These are phyloP conservation scores for Aleadryas rufinucha DNA, from an alignment of 2,113 vertebrate species.

Conservation along the genomic window DNA sequence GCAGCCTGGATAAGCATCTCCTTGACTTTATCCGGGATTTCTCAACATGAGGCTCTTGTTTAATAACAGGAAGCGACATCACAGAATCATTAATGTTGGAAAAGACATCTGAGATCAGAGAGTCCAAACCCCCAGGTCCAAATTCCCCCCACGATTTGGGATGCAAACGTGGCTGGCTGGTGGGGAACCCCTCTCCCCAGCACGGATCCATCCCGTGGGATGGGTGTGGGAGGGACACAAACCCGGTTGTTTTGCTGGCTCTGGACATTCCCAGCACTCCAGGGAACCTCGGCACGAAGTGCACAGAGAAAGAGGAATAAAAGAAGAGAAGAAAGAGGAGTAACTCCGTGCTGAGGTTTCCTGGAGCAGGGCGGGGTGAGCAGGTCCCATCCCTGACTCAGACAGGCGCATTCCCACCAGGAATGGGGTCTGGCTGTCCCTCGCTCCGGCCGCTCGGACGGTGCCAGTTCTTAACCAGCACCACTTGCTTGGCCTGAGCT, in stretches of 20 bases:
- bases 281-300: not conserved
- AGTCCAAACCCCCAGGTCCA: not conserved
- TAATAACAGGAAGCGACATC: not conserved
- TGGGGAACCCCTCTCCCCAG: not conserved
- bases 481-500: constrained; percentile 25
- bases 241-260: not conserved
- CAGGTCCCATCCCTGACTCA: not conserved
- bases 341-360: fast-evolving
- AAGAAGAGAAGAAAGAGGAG: not conserved
- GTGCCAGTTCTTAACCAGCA: constrained; percentile 17
- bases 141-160: not conserved
- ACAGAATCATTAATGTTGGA: not conserved
- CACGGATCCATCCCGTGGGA: not conserved
- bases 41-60: not conserved
- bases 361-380: not conserved
- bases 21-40: not conserved
- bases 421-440: not conserved
- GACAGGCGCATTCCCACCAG: not conserved
- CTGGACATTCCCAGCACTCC: not conserved
- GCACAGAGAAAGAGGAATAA: not conserved
- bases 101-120: not conserved
- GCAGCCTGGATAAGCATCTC: not conserved
- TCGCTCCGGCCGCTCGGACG: fast-evolving
- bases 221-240: not conserved
- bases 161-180: not conserved